These are phyloP conservation scores for Meteorus colon DNA, from an alignment of 2,888 invertebrate genomes.

Conservation along the genomic window DNA sequence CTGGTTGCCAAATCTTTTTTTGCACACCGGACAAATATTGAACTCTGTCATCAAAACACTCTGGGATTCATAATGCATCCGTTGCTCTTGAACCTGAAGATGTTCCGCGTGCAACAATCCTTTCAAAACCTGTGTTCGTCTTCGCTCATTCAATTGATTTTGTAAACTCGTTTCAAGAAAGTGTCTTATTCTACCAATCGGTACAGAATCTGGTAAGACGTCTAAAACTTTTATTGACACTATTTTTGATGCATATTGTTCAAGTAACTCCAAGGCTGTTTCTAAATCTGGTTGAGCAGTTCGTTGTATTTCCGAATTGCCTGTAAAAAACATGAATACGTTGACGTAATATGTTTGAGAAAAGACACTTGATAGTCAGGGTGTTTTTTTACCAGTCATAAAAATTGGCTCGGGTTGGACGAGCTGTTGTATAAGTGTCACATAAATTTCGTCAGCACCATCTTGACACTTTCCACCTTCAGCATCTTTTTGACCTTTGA, in stretches of 20 bases:
- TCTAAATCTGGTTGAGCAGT: conserved; percentile 84
- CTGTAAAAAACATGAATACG: conserved; percentile 49
- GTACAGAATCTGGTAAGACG: conserved; percentile 87
- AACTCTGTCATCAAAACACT: conserved; percentile 89
- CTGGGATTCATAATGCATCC: conserved; percentile 87
- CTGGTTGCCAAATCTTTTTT: conserved; percentile 93
- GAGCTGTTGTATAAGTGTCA: conserved; percentile 76
- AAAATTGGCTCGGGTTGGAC: conserved; percentile 72
- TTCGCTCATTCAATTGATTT: conserved; percentile 82
- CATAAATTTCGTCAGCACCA: conserved; percentile 75
- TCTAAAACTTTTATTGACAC: conserved; percentile 87
- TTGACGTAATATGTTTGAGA: conserved; percentile 45
- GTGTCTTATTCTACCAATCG: conserved; percentile 83
- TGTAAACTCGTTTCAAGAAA: conserved; percentile 88
- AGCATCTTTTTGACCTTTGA: conserved; percentile 57
- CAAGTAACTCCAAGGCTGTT: conserved; percentile 86
- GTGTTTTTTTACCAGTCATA: conserved; percentile 57
- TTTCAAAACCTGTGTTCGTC: conserved; percentile 86
- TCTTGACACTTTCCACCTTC: conserved; percentile 63
- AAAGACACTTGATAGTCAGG: neutral
- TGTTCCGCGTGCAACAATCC: conserved; percentile 90
- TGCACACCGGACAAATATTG: conserved; percentile 92
- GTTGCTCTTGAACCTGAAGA: conserved; percentile 86
- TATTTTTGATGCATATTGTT: conserved; percentile 88
- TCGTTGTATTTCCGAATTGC: conserved; percentile 72